Percentiles rank a stretch among this genome's conserved stretches.
These are phyloP conservation scores for Rhagoletis pomonella DNA, from an alignment of 1,140 invertebrate species.

Conservation along the genomic window DNA sequence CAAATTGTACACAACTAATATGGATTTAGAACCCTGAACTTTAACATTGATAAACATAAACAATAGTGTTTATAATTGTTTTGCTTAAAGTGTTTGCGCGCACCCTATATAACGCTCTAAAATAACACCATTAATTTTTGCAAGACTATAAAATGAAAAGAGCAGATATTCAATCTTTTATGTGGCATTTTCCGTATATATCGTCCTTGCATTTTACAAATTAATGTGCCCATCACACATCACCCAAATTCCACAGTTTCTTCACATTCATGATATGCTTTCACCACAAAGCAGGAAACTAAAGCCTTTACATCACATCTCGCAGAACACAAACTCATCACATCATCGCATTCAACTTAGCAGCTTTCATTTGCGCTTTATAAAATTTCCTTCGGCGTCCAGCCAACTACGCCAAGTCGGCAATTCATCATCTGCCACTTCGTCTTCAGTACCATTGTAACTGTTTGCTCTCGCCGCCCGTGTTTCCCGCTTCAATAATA, in stretches of 20 bases:
- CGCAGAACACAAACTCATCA: background rate
- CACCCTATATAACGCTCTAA: background rate
- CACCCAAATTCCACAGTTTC: conserved; percentile 18
- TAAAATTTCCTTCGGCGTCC: conserved; percentile 72
- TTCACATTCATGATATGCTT: conserved; percentile 38
- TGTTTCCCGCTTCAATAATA: conserved; percentile 69
- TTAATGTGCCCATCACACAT: background rate
- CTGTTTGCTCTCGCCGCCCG: conserved; percentile 57
- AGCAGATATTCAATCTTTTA: background rate
- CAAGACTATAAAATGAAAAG: background rate
- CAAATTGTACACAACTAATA: background rate
- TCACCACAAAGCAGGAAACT: conserved; percentile 32
- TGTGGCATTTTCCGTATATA: background rate
- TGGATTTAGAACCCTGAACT: conserved; percentile 37
- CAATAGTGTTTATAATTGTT: conserved; percentile 1
- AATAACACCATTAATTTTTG: background rate
- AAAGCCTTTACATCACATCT: conserved; percentile 28
- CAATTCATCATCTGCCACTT: background rate
- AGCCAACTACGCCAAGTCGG: conserved; percentile 61
- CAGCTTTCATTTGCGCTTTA: conserved; percentile 62
- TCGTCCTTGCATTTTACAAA: background rate
- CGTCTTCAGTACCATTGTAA: conserved; percentile 53
- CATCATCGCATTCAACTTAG: background rate
- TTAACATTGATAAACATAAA: background rate
- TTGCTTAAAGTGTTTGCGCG: background rate